Conservation (phyloP, 35 echinoderm and acorn worm genomes). For the Apostichopus californicus region DNA sequence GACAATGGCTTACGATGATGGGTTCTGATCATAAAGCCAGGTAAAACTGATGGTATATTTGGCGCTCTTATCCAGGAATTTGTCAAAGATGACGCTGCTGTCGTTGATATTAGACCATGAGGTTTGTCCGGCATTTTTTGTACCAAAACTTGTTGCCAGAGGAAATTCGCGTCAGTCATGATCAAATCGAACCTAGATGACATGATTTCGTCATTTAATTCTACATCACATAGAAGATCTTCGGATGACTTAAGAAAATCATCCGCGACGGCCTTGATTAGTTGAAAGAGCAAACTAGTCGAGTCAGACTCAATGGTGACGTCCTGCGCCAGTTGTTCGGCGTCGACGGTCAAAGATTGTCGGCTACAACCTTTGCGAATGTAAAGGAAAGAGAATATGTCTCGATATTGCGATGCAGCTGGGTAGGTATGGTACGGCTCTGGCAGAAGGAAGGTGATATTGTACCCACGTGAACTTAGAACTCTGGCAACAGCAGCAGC, state of each 20-base stretch:
- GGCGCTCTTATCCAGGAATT: conserved; percentile 25
- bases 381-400: not conserved
- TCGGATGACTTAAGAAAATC: not conserved
- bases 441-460: conserved; percentile 39
- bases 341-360: not conserved
- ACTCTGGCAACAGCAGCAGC: not conserved
- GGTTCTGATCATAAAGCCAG: conserved; percentile 26
- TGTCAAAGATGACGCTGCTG: not conserved
- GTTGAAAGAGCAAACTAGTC: not conserved
- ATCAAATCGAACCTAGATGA: conserved; percentile 15
- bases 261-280: not conserved
- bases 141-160: conserved; percentile 26
- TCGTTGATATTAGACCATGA: not conserved
- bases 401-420: not conserved
- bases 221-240: conserved; percentile 4
- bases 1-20: conserved; percentile 19
- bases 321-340: conserved; percentile 9
- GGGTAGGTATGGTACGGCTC: not conserved
- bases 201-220: not conserved
- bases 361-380: not conserved
- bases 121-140: not conserved
- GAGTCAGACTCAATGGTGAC: not conserved
- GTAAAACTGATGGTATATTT: conserved; percentile 26
- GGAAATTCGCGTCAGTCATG: conserved; percentile 14
- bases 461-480: not conserved